A percentile compares a stretch with the other conserved stretches of the same genome.
Evolutionary conservation across 2,888 invertebrate species (phyloP).

Genomic region (Limenitis arthemis): DNA sequence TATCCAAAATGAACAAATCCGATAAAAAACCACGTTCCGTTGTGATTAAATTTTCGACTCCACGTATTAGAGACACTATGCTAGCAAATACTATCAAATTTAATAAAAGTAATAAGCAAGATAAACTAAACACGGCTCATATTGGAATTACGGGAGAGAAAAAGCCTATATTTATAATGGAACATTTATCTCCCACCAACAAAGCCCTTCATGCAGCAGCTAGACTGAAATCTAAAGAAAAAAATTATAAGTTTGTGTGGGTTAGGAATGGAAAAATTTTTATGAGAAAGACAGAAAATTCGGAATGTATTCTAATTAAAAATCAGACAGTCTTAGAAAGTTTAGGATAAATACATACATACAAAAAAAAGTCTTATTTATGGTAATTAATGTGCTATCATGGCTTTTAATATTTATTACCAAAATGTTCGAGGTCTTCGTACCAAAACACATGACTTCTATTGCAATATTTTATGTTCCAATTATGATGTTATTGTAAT

Average conservation of each 20-base stretch:
- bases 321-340: background rate
- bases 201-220: conserved; percentile 18
- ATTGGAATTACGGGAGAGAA: conserved; percentile 7
- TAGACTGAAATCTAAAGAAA: conserved; percentile 12
- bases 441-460: too few relatives aligned
- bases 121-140: conserved; percentile 11
- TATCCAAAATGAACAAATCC: conserved; percentile 10
- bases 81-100: conserved; percentile 9
- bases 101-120: conserved; percentile 9
- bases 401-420: too few relatives aligned
- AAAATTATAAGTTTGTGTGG: conserved; percentile 14
- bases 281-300: conserved; percentile 8
- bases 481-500: too few relatives aligned
- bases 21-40: conserved; percentile 15
- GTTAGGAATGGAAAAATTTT: conserved; percentile 14
- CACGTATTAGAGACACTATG: conserved; percentile 4
- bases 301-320: background rate
- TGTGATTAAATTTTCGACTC: conserved; percentile 12
- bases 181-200: conserved; percentile 16
- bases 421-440: too few relatives aligned
- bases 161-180: conserved; percentile 9
- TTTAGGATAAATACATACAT: background rate
- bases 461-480: too few relatives aligned
- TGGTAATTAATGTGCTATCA: too few relatives aligned
- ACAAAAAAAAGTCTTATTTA: too few relatives aligned